Base-by-base conservation (phyloP, 2,113 vertebrate genomes). In the Coracopsis vasa region DNA sequence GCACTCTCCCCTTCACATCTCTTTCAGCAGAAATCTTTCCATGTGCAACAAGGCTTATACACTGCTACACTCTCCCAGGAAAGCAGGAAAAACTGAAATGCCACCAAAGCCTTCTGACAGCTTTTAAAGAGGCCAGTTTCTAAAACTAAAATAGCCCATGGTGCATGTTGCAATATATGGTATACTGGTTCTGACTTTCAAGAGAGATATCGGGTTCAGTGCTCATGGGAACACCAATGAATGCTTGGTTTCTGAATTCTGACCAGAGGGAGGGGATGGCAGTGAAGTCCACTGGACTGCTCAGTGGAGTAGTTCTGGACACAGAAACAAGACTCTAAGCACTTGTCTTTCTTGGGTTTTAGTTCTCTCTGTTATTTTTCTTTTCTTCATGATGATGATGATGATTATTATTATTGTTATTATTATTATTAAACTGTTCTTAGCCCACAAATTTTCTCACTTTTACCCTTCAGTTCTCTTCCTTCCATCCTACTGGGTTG, bases 201-300 rank as follows among this genome's bases (percentile, higher is more conserved):
- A 71, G 62, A 37, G 18, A 41, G 13, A 8, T 27, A 33, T 7
- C 18, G 31, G 29, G 14, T 50, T 67, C 64, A 71, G 35, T 0
- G 1, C 14, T 62, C 9, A 11, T 3, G 19, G 14, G 9, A 9
- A 5, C 31, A 42, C 11, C 0, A 0, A 37, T 37, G 39, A 86
- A 21, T 37, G 15, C 25, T 51, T 62, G 27, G 11, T 51, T 86
- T 73, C 33, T 72, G 82, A 61, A 18, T 84, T 71, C 28, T 45
- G 61, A 60, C 50, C 16, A 35, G 18, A 48, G 17, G 18, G 54
- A 65, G 70, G 9, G 24, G 9, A 12, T 62, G 44, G 27, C 17
- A 79, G 10, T 13, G n/a, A 70, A 58, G 28, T 70, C 31, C 16
- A 42, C 23, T 53, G 23, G 7, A 64, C 44, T 0, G 0, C 33